These are phyloP conservation scores for Tenrec ecaudatus DNA, from an alignment of 2,113 vertebrate genomes.

Conservation along the genomic window DNA sequence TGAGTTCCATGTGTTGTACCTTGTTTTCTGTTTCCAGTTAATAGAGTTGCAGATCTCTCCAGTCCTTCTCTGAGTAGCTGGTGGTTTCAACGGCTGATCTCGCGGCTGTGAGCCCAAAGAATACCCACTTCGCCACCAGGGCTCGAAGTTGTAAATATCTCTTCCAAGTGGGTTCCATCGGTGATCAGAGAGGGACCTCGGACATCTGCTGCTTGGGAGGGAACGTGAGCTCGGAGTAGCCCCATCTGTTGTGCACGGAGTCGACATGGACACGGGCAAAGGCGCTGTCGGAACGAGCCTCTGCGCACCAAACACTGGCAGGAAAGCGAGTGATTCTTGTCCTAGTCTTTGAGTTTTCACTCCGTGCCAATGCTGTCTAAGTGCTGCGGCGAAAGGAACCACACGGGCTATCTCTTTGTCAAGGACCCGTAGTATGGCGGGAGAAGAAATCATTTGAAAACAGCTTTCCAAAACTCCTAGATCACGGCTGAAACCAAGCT, in stretches of 20 bases:
- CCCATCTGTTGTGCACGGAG: background rate
- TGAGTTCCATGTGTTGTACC: background rate
- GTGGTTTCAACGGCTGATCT: no score
- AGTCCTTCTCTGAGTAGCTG: no score
- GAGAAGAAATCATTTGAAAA: background rate
- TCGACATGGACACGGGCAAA: background rate
- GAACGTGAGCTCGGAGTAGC: background rate
- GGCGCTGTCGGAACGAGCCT: background rate
- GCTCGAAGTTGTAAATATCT: no score
- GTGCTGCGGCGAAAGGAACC: background rate
- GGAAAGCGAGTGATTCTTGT: background rate
- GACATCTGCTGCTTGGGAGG: background rate
- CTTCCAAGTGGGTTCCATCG: background rate
- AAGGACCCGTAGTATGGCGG: background rate
- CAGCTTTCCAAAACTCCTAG: background rate
- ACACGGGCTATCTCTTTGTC: background rate
- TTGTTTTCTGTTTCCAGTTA: background rate
- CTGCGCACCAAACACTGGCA: background rate
- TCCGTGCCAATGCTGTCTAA: background rate
- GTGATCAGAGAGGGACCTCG: background rate
- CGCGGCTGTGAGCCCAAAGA: background rate
- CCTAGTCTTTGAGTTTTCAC: background rate
- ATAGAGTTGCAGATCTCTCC: background rate
- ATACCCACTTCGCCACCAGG: no score
- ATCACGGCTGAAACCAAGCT: background rate